Evolutionary conservation across 2,888 invertebrate species (phyloP).

Genomic region (Protonemura montana): DNA sequence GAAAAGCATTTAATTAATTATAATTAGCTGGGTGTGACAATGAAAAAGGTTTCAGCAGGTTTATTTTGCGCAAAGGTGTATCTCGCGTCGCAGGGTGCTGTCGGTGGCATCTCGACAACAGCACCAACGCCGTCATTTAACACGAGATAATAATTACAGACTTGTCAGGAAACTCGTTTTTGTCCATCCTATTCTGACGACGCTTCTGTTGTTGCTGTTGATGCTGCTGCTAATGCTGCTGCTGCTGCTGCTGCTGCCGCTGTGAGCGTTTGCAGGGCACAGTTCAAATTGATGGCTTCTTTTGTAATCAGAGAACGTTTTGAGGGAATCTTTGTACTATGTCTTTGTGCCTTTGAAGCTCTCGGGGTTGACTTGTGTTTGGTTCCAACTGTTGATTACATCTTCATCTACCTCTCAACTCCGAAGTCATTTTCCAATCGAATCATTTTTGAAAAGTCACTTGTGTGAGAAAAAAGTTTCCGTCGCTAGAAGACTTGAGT

Average conservation of each 20-base stretch:
- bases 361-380: background rate
- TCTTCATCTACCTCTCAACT: slow-evolving; percentile 5
- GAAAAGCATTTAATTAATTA: background rate
- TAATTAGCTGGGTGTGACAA: background rate
- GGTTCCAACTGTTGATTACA: slow-evolving; percentile 9
- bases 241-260: background rate
- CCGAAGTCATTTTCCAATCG: slow-evolving; percentile 5
- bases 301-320: slow-evolving; percentile 28
- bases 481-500: background rate
- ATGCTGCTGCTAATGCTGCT: background rate
- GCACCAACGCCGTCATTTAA: background rate
- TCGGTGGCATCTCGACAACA: background rate
- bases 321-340: background rate
- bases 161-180: background rate
- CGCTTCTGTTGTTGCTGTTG: background rate
- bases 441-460: slow-evolving; percentile 4
- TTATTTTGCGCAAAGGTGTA: background rate
- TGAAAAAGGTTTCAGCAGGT: background rate
- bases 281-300: background rate
- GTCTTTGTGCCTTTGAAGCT: slow-evolving; percentile 17
- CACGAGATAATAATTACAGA: slow-evolving; percentile 7
- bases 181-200: background rate
- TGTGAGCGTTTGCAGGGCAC: background rate
- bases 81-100: background rate
- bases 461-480: background rate